Evolutionary conservation across 2,797 vertebrate genomes (phyloP).

Genomic region (Gambusia yucatana): DNA sequence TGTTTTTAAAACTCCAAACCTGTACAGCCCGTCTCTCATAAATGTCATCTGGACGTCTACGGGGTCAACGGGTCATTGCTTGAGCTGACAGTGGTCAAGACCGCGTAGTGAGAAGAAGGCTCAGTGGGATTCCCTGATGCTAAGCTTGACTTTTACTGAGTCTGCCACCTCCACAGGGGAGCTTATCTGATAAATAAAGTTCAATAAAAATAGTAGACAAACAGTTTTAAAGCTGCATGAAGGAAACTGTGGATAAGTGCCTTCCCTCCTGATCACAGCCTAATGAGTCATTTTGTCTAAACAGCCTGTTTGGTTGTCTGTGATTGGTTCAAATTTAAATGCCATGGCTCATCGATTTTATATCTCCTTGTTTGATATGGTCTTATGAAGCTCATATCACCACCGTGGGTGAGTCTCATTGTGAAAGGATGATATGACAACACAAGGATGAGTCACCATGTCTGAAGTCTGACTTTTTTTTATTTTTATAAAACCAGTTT

Average conservation of each 20-base stretch:
- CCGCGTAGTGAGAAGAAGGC: not conserved
- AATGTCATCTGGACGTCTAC: conserved; percentile 24
- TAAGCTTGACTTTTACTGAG: not conserved
- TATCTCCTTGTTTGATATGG: conserved; percentile 7
- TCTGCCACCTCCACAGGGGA: conserved; percentile 7
- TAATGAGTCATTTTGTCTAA: conserved; percentile 30
- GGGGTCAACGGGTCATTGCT: conserved; percentile 9
- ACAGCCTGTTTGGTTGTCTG: conserved; percentile 15
- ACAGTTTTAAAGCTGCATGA: not conserved
- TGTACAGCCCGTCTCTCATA: conserved; percentile 33
- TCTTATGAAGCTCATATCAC: conserved; percentile 14
- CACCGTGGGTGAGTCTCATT: not conserved
- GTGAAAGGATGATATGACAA: conserved; percentile 13
- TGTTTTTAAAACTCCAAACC: conserved; percentile 43
- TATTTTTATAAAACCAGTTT: not conserved
- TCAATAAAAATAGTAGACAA: conserved; percentile 10
- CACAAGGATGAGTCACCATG: not conserved
- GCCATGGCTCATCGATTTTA: not conserved
- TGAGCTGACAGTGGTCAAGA: conserved; percentile 34
- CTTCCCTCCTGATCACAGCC: conserved; percentile 15
- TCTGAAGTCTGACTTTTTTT: not conserved
- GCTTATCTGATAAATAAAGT: conserved; percentile 8
- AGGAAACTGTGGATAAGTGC: conserved; percentile 6
- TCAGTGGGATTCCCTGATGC: conserved; percentile 17
- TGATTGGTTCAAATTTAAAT: conserved; percentile 11